phyloP scores from a whole-genome alignment of 2,888 invertebrate species.

The Entomobrya multifasciata region DNA sequence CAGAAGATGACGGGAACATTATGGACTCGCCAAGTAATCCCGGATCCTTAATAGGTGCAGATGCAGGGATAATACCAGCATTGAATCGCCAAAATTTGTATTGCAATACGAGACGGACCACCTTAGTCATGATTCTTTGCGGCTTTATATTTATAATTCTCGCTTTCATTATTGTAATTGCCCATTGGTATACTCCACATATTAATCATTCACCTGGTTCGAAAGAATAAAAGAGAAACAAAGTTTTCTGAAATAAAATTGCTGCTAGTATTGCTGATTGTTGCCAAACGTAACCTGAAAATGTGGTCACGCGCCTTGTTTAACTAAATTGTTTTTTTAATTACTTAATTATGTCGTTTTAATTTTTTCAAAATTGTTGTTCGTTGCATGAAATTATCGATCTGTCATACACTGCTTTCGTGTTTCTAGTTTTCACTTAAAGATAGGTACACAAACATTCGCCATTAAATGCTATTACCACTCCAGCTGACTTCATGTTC shows the following conservation, averaged over 20 bases:
- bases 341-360: no score
- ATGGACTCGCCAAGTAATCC: neutral
- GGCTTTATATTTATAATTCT: slow-evolving; percentile 21
- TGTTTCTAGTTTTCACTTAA: no score
- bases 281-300: slow-evolving; percentile 34
- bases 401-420: no score
- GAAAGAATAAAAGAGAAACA: neutral
- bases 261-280: no score
- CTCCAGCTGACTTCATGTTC: neutral
- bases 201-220: neutral
- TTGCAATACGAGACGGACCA: slow-evolving; percentile 1
- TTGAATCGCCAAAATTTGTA: no score
- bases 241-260: neutral
- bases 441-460: no score
- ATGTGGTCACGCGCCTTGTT: no score
- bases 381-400: no score
- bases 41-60: neutral
- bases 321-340: no score
- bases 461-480: neutral
- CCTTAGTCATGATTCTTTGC: neutral
- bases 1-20: no score
- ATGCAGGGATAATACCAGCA: neutral
- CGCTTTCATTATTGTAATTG: neutral
- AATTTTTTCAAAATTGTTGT: no score
- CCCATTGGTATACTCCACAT: slow-evolving; percentile 34